Conservation (phyloP, 2,797 vertebrate species). For the Mycteria americana region DNA sequence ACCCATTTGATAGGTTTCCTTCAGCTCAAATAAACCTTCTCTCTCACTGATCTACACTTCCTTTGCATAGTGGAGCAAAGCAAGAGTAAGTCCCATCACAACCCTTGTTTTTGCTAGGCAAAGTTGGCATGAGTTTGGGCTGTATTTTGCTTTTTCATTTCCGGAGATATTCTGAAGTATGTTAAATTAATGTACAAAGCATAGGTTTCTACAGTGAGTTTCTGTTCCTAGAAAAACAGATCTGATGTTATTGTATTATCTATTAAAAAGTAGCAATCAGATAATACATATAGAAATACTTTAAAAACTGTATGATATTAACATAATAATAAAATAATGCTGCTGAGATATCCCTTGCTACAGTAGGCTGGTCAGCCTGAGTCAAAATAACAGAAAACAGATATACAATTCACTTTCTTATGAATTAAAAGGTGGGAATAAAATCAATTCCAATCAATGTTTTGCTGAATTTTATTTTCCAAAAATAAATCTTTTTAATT, state of each 20-base stretch:
- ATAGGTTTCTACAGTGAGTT: neutral
- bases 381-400: neutral
- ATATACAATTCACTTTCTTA: neutral
- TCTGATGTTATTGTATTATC: neutral
- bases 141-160: neutral
- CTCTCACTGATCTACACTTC: neutral
- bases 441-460: neutral
- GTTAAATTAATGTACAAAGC: neutral
- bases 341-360: neutral
- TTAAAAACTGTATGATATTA: neutral
- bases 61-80: neutral
- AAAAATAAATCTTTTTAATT: neutral
- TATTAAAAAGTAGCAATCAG: neutral
- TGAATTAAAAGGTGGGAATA: neutral
- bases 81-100: neutral
- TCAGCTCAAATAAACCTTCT: neutral
- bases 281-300: neutral
- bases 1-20: neutral
- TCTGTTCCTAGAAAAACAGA: neutral
- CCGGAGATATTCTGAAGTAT: neutral
- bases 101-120: neutral
- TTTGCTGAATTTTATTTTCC: neutral
- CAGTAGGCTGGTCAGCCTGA: neutral
- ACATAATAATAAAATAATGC: neutral
- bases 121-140: neutral